phyloP scores from a whole-genome alignment of 2,113 vertebrate genomes.

The Zosterops borbonicus region DNA sequence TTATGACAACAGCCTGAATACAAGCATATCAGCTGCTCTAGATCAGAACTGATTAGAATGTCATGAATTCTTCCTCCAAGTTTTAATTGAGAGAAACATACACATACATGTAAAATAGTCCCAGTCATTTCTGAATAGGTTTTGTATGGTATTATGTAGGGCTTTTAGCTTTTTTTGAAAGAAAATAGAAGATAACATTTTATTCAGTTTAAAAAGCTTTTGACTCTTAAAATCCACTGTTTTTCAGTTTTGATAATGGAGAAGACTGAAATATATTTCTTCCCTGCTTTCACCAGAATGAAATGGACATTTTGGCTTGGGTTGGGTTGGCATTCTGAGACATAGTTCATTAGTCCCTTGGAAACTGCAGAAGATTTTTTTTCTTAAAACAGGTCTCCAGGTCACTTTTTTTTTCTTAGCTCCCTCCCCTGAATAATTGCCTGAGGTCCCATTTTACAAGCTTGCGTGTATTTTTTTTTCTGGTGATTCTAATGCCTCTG shows the following conservation, averaged over 20 bases:
- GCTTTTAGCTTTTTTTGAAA: background rate
- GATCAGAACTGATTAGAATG: background rate
- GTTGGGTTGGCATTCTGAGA: background rate
- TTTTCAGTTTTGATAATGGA: background rate
- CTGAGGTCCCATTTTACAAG: background rate
- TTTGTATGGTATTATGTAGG: background rate
- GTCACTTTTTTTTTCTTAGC: background rate
- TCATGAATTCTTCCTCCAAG: background rate
- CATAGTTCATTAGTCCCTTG: background rate
- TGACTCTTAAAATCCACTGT: background rate
- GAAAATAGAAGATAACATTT: background rate
- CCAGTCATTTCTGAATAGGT: background rate
- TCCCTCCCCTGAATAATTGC: background rate
- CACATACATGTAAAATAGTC: background rate
- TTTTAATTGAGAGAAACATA: background rate
- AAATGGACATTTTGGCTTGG: conserved; percentile 8
- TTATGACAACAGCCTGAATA: background rate
- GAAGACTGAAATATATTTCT: background rate
- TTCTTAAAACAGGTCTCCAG: background rate
- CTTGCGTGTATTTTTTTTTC: background rate
- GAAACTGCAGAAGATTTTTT: background rate
- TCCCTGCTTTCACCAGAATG: background rate
- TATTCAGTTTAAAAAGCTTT: background rate
- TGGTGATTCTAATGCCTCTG: background rate
- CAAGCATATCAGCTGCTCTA: background rate